These are phyloP conservation scores for Syritta pipiens DNA, from an alignment of 2,888 invertebrate species.

Conservation along the genomic window DNA sequence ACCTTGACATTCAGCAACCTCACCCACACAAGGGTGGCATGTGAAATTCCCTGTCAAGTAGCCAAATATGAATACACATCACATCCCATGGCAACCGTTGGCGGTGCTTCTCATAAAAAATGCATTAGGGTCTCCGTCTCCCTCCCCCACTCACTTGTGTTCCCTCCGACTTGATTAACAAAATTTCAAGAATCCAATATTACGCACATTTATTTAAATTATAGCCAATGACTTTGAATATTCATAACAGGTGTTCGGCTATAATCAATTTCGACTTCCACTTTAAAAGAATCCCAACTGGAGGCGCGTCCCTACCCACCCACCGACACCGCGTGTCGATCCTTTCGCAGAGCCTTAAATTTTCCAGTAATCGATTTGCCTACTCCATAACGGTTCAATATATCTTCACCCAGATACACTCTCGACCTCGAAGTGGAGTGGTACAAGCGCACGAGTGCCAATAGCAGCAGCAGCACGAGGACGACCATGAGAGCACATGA, in stretches of 20 bases:
- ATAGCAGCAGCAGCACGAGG: too few species aligned
- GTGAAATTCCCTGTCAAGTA: too few species aligned
- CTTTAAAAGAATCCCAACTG: constrained; percentile 1
- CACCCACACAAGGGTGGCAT: too few species aligned
- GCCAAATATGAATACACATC: too few species aligned
- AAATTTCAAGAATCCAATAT: constrained; percentile 35
- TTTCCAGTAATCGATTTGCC: constrained; percentile 32
- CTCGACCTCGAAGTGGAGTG: too few species aligned
- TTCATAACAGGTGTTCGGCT: constrained; percentile 54
- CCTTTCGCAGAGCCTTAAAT: constrained; percentile 11
- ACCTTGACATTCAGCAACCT: too few species aligned
- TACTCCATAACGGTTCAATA: constrained; percentile 14
- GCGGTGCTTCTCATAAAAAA: too few species aligned
- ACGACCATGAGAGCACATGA: not conserved
- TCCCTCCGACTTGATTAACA: not conserved
- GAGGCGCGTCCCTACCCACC: not conserved
- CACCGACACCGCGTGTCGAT: not conserved
- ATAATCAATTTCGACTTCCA: constrained; percentile 45
- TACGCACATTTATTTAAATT: constrained; percentile 34
- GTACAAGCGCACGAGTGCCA: not conserved
- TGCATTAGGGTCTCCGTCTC: too few species aligned
- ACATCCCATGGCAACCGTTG: too few species aligned
- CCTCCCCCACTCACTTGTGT: not conserved
- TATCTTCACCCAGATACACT: not conserved
- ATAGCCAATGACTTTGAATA: constrained; percentile 48